Evolutionary conservation across 2,888 invertebrate genomes (phyloP).

Genomic region (Xestoiulus laeticollis): DNA sequence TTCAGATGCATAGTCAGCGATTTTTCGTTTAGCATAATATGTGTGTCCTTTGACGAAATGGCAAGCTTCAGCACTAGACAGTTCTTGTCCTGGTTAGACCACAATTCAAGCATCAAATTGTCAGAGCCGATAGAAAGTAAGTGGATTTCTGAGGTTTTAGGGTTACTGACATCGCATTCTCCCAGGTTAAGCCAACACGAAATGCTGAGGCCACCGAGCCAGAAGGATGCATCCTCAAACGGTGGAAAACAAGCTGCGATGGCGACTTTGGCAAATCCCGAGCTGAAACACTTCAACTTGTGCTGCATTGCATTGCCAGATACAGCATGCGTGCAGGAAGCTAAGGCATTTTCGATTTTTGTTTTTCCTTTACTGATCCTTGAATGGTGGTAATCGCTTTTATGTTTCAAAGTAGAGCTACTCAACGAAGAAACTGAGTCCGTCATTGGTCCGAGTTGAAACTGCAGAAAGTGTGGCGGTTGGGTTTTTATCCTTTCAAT

Average conservation of each 20-base stretch:
- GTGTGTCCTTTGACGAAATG: not conserved
- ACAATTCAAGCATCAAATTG: constrained; percentile 15
- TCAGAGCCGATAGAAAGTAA: constrained; percentile 8
- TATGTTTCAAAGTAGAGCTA: not conserved
- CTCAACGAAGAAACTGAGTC: not conserved
- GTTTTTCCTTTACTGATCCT: not conserved
- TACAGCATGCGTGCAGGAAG: not conserved
- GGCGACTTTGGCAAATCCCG: not conserved
- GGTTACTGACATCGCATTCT: not conserved
- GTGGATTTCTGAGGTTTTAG: not conserved
- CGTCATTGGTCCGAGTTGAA: not conserved
- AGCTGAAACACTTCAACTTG: not conserved
- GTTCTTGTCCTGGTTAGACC: not conserved
- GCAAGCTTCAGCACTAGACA: not conserved
- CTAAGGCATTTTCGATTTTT: not conserved
- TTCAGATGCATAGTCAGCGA: not conserved
- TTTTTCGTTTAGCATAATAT: not conserved
- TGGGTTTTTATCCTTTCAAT: not conserved
- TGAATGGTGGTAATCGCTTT: not conserved
- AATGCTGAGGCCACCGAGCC: not conserved
- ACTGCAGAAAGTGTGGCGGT: not conserved
- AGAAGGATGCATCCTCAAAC: not conserved
- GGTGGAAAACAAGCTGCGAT: constrained; percentile 24
- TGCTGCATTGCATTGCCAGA: not conserved
- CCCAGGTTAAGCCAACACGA: not conserved